phyloP scores from a whole-genome alignment of 2,888 invertebrate genomes.

The Andrena fulva region DNA sequence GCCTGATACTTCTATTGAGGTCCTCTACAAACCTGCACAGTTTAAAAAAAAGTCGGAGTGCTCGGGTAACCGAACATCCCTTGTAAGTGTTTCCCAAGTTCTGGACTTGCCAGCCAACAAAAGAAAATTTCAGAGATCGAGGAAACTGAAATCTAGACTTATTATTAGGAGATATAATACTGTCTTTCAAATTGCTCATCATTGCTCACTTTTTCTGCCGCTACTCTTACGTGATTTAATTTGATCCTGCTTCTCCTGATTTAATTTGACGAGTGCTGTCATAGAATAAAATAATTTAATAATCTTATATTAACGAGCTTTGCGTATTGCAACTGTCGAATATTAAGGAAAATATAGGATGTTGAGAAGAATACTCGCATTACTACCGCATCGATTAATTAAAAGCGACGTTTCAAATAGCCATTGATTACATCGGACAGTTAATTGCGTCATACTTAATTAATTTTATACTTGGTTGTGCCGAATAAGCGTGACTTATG shows the following conservation, averaged over 20 bases:
- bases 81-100: too few relatives aligned
- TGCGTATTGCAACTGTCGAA: not conserved
- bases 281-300: not conserved
- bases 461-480: not conserved
- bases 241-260: not conserved
- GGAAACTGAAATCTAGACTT: too few relatives aligned
- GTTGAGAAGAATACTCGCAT: not conserved
- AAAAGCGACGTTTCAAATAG: not conserved
- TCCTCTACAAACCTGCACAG: too few relatives aligned
- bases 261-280: not conserved
- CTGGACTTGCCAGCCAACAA: too few relatives aligned
- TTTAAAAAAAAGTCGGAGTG: too few relatives aligned
- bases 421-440: not conserved
- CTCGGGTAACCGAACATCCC: too few relatives aligned
- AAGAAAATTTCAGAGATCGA: too few relatives aligned
- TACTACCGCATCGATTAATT: conserved; percentile 8
- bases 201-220: too few relatives aligned
- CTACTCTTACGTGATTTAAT: too few relatives aligned
- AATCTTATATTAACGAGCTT: not conserved
- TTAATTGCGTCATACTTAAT: conserved; percentile 1
- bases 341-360: not conserved
- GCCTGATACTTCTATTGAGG: too few relatives aligned
- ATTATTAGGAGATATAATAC: too few relatives aligned
- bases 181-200: too few relatives aligned
- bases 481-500: not conserved